phyloP scores from a whole-genome alignment of 92 coral and sea anemone genomes.

The Paramuricea clavata region DNA sequence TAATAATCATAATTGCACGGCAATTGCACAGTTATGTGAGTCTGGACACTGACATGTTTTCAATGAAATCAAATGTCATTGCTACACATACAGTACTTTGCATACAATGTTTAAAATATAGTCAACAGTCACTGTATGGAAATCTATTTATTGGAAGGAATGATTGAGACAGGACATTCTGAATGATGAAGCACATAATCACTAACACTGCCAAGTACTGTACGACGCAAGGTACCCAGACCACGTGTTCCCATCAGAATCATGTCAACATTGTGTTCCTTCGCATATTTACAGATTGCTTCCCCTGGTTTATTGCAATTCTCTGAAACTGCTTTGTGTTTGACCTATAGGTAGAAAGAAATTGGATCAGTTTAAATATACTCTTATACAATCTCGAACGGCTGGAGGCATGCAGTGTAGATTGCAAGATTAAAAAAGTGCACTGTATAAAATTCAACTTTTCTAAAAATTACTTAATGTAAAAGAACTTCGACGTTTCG shows the following conservation, averaged over 20 bases:
- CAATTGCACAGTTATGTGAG: no score
- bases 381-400: no score
- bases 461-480: no score
- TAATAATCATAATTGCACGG: no score
- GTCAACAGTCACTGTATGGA: no score
- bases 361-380: no score
- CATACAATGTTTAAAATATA: background rate
- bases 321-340: conserved; percentile 32
- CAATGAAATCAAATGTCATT: background rate
- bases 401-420: no score
- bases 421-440: no score
- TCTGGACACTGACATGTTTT: no score
- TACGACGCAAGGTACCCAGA: conserved; percentile 37
- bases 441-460: no score
- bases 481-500: no score
- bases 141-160: conserved; percentile 1
- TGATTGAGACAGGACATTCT: conserved; percentile 47
- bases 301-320: conserved; percentile 35
- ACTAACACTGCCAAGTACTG: conserved; percentile 45
- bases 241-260: conserved; percentile 55
- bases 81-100: background rate
- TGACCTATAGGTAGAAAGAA: background rate
- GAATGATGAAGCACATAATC: conserved; percentile 49
- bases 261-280: conserved; percentile 37
- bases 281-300: conserved; percentile 39